Conservation (phyloP, 2,888 invertebrate species). For the Spilosoma lubricipeda region DNA sequence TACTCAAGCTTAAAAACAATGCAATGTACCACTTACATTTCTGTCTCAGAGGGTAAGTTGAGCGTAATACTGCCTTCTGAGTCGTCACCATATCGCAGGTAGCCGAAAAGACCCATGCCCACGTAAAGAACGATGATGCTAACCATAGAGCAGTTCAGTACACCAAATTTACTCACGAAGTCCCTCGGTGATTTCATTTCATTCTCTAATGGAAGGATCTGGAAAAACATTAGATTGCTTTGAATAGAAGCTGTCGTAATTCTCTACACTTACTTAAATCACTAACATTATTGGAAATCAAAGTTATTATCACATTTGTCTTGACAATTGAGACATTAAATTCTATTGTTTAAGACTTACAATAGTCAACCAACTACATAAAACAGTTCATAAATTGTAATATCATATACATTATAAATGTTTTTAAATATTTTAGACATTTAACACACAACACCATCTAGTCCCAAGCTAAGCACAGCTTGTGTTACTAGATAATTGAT, state of each 20-base stretch:
- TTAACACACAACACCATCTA: too few species aligned
- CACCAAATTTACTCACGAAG: conserved; percentile 93
- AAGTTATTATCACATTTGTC: background rate
- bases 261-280: background rate
- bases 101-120: conserved; percentile 96
- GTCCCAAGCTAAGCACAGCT: too few species aligned
- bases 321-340: background rate
- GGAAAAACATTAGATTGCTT: conserved; percentile 26
- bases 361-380: background rate
- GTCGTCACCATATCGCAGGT: conserved; percentile 91
- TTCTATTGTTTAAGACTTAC: background rate
- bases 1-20: background rate
- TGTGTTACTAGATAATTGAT: too few species aligned
- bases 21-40: conserved; percentile 83
- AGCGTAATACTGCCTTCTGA: conserved; percentile 94
- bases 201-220: conserved; percentile 97
- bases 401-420: too few species aligned
- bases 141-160: conserved; percentile 94
- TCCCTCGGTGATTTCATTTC: conserved; percentile 95
- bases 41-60: conserved; percentile 89
- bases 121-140: conserved; percentile 94
- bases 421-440: too few species aligned
- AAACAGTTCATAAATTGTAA: background rate
- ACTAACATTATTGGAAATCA: background rate
- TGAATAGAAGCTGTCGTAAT: background rate